Percentiles rank a stretch among this genome's conserved stretches.
Conservation (phyloP, 2,888 invertebrate genomes). For the Heliconius ethilla region DNA sequence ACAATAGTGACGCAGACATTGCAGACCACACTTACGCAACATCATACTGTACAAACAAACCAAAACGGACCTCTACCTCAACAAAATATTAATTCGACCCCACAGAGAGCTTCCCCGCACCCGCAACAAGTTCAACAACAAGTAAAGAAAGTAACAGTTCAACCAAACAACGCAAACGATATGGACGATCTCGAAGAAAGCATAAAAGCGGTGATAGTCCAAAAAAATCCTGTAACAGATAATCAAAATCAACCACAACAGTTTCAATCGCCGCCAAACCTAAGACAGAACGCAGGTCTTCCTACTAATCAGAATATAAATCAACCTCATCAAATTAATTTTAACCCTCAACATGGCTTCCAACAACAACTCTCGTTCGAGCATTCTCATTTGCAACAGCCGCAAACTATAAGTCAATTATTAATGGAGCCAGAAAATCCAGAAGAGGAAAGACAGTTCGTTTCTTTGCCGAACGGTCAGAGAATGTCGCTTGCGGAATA, state of each 20-base stretch:
- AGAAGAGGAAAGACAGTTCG: slow-evolving; percentile 71
- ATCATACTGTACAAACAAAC: slow-evolving; percentile 57
- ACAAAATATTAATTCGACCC: slow-evolving; percentile 57
- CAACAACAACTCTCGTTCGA: slow-evolving; percentile 62
- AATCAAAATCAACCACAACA: slow-evolving; percentile 58
- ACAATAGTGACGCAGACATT: slow-evolving; percentile 71
- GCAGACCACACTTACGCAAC: slow-evolving; percentile 57
- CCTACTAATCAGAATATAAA: slow-evolving; percentile 40
- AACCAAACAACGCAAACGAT: slow-evolving; percentile 74
- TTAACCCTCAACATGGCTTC: slow-evolving; percentile 58
- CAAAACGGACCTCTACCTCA: slow-evolving; percentile 66
- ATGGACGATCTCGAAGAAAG: slow-evolving; percentile 81
- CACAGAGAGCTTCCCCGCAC: slow-evolving; percentile 57
- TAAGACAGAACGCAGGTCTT: slow-evolving; percentile 54
- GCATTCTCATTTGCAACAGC: slow-evolving; percentile 61
- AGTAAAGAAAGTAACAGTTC: slow-evolving; percentile 71
- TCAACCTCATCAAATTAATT: slow-evolving; percentile 58
- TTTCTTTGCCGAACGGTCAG: slow-evolving; percentile 71
- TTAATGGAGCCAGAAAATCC: slow-evolving; percentile 66
- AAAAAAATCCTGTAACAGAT: slow-evolving; percentile 66
- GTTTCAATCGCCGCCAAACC: slow-evolving; percentile 61
- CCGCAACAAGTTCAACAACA: slow-evolving; percentile 55
- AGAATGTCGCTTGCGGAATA: slow-evolving; percentile 75
- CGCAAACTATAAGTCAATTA: slow-evolving; percentile 58
- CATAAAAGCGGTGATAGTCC: slow-evolving; percentile 78